Percentiles rank a stretch among this genome's conserved stretches.
phyloP scores from a whole-genome alignment of 2,113 vertebrate genomes.

The Pseudolaguvia tuberculata region DNA sequence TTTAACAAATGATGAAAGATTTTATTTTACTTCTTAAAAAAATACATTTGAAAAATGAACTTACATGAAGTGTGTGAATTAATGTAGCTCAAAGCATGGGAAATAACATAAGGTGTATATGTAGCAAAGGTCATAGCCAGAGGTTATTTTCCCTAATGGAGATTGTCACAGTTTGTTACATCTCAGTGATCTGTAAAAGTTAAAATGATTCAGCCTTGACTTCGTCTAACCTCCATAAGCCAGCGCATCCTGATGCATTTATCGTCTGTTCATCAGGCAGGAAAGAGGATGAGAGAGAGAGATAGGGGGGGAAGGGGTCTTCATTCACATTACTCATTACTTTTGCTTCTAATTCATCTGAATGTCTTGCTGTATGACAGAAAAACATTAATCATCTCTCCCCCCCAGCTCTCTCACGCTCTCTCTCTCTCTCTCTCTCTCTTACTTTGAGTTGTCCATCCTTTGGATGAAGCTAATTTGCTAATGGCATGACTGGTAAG shows the following conservation, averaged over 20 bases:
- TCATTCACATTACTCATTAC: conserved; percentile 42
- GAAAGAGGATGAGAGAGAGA: conserved; percentile 13
- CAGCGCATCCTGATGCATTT: conserved; percentile 5
- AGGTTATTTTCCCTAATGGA: conserved; percentile 37
- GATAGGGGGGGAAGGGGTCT: conserved; percentile 16
- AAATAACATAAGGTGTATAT: conserved; percentile 19
- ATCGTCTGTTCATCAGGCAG: background rate
- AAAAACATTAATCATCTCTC: conserved; percentile 40
- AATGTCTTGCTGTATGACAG: conserved; percentile 42
- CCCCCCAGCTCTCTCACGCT: background rate
- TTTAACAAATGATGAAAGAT: conserved; percentile 1
- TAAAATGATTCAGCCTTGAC: conserved; percentile 25
- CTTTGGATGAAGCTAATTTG: conserved; percentile 62
- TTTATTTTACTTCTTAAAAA: background rate
- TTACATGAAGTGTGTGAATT: background rate
- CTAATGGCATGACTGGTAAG: conserved; percentile 66
- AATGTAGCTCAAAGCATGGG: background rate
- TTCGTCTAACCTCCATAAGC: conserved; percentile 16
- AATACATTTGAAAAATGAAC: no score
- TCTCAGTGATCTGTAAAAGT: conserved; percentile 32
- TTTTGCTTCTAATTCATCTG: conserved; percentile 47
- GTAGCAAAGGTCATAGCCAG: conserved; percentile 15
- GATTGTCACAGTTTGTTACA: conserved; percentile 13
- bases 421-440: conserved; percentile 13
- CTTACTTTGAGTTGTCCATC: conserved; percentile 28